These are phyloP conservation scores for Sylvicola cinctus DNA, from an alignment of 2,888 invertebrate genomes.

Conservation along the genomic window DNA sequence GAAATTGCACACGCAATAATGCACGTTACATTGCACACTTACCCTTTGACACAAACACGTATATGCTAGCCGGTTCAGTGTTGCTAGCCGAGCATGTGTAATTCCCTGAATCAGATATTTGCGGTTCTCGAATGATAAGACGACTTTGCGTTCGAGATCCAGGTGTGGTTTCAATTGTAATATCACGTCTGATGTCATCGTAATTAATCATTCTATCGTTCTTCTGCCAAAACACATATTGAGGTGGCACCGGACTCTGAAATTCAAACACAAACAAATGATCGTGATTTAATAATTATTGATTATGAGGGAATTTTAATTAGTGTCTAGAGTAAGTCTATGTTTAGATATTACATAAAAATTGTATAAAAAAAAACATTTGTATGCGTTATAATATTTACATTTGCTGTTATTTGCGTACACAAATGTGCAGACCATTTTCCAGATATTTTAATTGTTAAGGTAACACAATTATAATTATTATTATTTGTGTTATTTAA, in stretches of 20 bases:
- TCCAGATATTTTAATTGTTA: too few species aligned
- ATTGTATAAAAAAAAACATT: too few species aligned
- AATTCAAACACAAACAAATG: background rate
- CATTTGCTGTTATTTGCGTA: too few species aligned
- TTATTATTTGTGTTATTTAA: too few species aligned
- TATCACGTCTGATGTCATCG: conserved; percentile 62
- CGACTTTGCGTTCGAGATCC: conserved; percentile 70
- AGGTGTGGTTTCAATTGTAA: conserved; percentile 63
- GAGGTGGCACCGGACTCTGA: conserved; percentile 79
- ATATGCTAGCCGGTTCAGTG: conserved; percentile 73
- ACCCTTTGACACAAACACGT: conserved; percentile 82
- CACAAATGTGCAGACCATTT: too few species aligned
- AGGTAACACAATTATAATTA: too few species aligned
- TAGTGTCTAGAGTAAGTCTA: background rate
- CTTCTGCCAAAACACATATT: conserved; percentile 92
- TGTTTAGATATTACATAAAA: too few species aligned
- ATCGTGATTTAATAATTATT: background rate
- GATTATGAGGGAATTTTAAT: background rate
- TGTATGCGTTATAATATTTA: too few species aligned
- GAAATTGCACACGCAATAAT: background rate
- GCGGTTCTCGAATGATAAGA: conserved; percentile 63
- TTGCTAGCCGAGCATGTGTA: conserved; percentile 80
- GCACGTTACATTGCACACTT: conserved; percentile 23
- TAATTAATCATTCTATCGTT: conserved; percentile 89
- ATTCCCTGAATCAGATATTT: conserved; percentile 73